Conservation (phyloP, 2,888 invertebrate species). For the Trissolcus japonicus region DNA sequence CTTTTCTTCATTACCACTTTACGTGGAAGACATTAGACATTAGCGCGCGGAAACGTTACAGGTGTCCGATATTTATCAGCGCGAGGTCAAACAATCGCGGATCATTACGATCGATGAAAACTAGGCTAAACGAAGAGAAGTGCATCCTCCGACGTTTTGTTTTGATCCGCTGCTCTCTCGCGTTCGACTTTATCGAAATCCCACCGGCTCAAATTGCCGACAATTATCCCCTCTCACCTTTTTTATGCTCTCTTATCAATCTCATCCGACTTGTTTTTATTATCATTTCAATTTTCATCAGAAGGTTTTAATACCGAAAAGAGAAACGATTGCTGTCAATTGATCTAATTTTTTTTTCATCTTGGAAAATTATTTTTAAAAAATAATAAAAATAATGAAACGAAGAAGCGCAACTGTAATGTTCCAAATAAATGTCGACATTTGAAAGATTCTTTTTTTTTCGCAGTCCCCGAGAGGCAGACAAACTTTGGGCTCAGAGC, state of each 20-base stretch:
- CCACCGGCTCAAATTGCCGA: conserved; percentile 9
- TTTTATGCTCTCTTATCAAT: too few relatives aligned
- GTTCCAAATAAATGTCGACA: too few relatives aligned
- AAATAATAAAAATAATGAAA: too few relatives aligned
- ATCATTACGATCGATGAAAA: conserved; percentile 37
- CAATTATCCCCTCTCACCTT: conserved; percentile 10
- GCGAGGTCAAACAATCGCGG: conserved; percentile 47
- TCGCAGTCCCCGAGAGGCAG: too few relatives aligned
- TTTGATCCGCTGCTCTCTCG: conserved; percentile 29
- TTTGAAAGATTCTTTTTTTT: too few relatives aligned
- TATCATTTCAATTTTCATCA: too few relatives aligned
- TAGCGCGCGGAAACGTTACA: conserved; percentile 42
- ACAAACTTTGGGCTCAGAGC: background rate
- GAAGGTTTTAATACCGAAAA: too few relatives aligned
- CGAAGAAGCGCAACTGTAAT: too few relatives aligned
- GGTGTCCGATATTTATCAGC: conserved; percentile 53
- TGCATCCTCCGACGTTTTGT: conserved; percentile 26
- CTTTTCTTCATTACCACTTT: conserved; percentile 49
- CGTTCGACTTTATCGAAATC: conserved; percentile 41
- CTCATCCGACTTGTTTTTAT: too few relatives aligned
- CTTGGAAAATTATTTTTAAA: too few relatives aligned
- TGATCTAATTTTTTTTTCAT: too few relatives aligned
- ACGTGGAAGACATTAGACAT: conserved; percentile 47
- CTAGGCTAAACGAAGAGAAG: conserved; percentile 38
- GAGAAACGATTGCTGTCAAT: too few relatives aligned